Base-by-base conservation (phyloP, 2,113 vertebrate genomes). In the Triplophysa dalaica region DNA sequence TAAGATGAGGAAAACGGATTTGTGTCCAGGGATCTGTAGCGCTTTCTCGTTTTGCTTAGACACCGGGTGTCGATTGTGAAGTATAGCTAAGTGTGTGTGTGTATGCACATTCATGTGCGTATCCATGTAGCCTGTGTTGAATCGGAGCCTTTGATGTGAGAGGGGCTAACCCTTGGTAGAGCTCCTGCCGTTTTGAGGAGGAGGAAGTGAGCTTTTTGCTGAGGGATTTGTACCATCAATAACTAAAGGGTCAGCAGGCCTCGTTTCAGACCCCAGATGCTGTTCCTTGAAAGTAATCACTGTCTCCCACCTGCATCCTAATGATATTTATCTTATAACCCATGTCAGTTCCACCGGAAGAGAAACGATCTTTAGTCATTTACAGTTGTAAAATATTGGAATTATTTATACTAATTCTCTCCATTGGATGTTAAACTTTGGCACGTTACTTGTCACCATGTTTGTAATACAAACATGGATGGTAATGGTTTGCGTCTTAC, bases 301-400 rank as follows among this genome's bases (percentile, higher is more conserved):
- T 58, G 22, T 13, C 48, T 26, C 70, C 45, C 22, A 65, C 43
- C 33, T 70, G 75, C 70, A 75, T 82, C 67, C 17, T 13, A 45
- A 41, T 70, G 45, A 24, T 80, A 41, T 86, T 84, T 85, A 84
- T 56, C 78, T 83, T 75, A 81, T 70, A 80, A 65, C 61, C 66
- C 50, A 75, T 52, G 7, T 21, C 19, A 58, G 6, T 21, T 78
- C 80, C 78, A 1, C 52, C 69, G 33, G 63, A 78, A 22, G 17
- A 78, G 67, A 77, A 79, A 65, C 22, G 56, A 65, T 48, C 10
- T 58, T 69, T 54, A 65, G 9, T n/a, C 62, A 50, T 77, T 48
- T 11, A 29, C 64, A 84, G 82, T 65, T 78, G 64, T 79, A 33
- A 69, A 45, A 56, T 74, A 78, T 60, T 43, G 33, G 3, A 50